A percentile compares a stretch with the other conserved stretches of the same genome.
phyloP scores from a whole-genome alignment of 2,113 vertebrate genomes.

The Ctenodactylus gundi region DNA sequence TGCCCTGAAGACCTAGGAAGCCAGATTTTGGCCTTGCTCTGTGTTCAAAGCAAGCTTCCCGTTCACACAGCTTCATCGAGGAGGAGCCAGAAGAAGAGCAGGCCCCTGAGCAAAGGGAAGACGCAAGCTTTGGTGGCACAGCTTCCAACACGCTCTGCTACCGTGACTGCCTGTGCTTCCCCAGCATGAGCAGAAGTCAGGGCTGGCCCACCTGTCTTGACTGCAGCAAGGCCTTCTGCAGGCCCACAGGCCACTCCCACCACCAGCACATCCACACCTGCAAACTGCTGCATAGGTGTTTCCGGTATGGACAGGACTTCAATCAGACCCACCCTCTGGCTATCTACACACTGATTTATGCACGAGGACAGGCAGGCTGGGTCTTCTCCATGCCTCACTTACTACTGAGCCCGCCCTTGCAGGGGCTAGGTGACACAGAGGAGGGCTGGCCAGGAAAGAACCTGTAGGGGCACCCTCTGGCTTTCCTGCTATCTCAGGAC shows the following conservation, averaged over 20 bases:
- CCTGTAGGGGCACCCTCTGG: neutral
- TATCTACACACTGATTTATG: slow-evolving; percentile 93
- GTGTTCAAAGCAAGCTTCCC: neutral
- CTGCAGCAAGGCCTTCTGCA: slow-evolving; percentile 85
- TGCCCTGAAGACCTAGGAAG: neutral
- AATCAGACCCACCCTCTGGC: slow-evolving; percentile 92
- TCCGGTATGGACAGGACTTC: slow-evolving; percentile 92
- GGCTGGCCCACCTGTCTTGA: slow-evolving; percentile 86
- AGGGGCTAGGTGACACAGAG: neutral
- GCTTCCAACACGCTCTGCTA: rapidly evolving
- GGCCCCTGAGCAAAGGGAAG: neutral
- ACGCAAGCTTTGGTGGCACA: neutral
- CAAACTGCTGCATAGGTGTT: slow-evolving; percentile 93
- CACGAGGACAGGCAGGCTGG: slow-evolving; percentile 79
- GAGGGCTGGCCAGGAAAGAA: slow-evolving; percentile 9
- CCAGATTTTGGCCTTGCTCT: neutral
- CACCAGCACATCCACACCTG: slow-evolving; percentile 90
- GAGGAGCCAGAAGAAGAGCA: slow-evolving; percentile 59
- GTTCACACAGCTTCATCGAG: neutral
- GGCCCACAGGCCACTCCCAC: slow-evolving; percentile 83
- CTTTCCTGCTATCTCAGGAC: neutral
- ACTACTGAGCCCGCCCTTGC: neutral
- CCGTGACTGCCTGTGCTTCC: slow-evolving; percentile 89
- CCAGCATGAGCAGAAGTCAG: slow-evolving; percentile 84
- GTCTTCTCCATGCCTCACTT: neutral